Evolutionary conservation across 2,113 vertebrate species (phyloP), one percentile per base, ranked within the genome.

Genomic region (Xyliphius kryptos): DNA sequence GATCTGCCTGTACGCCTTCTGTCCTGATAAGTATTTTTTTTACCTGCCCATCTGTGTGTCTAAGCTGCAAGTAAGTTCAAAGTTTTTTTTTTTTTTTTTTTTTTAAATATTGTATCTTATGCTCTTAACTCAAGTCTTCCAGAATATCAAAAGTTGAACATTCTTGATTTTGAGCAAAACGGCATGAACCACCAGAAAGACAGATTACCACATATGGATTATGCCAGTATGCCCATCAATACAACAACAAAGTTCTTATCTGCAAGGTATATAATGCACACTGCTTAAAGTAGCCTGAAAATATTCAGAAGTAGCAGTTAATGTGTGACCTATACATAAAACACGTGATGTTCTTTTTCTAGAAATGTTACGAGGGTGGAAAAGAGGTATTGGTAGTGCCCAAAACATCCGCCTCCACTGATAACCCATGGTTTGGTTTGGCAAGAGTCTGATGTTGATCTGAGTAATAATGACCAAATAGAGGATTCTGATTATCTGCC

Each of bases 1-100:
- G 69, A 70, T 87, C 60, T 78, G 69, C 37, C 66, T 83, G 38
- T 79, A 78, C 74, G 88, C 84, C 44, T 89, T 90, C 74, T 91
- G 90, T 69, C 88, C 87, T 3, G 89, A 91, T 6, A 88, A 91
- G 73, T 90, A 91, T 73, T 91, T n/a, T n/a, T n/a, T n/a, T 91
- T 74, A 91, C 87, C 68, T 91, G 89, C 73, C 86, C 89, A 0
- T 81, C 85, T 12, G 76, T 82, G 47, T 91, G 89, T 63, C 84
- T 88, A 53, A 89, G 88, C 79, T 91, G 89, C 85, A 86, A 80
- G 89, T 90, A 80, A 26, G 44, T 17, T 54, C 41, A 1, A 2
- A 13, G 26, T n/a, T 32, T 32, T 5, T 32, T 32, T 5, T 6
- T 5, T 32, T 3, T 5, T 32, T 32, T 32, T 5, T 32, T 32